Conservation (phyloP, 2,113 vertebrate genomes). For the Lates calcarifer region DNA sequence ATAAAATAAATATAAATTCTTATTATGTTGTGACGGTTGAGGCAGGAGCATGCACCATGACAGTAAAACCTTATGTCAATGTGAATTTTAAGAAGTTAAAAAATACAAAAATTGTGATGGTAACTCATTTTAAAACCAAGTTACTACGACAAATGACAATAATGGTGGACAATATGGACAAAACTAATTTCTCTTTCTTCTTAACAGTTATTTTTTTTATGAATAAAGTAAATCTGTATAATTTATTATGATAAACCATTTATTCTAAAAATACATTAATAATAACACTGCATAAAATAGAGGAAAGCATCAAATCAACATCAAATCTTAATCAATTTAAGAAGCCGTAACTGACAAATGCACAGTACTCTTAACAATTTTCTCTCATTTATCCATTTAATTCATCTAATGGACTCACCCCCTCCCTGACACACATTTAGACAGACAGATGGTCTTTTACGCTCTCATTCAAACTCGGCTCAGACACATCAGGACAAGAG, state of each 20-base stretch:
- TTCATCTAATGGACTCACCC: slow-evolving; percentile 17
- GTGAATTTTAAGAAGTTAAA: not conserved
- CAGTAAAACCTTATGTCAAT: too few species aligned
- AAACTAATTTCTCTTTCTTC: too few species aligned
- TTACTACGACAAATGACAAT: too few species aligned
- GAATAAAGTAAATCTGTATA: too few species aligned
- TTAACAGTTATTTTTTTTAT: too few species aligned
- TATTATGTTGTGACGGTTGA: too few species aligned
- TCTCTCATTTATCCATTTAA: not conserved
- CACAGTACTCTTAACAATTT: not conserved
- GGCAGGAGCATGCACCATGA: too few species aligned
- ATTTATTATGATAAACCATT: not conserved
- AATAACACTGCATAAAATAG: not conserved
- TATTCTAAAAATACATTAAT: not conserved
- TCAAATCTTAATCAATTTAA: too few species aligned
- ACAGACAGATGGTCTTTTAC: slow-evolving; percentile 60
- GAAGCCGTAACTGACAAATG: not conserved
- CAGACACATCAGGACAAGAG: slow-evolving; percentile 1
- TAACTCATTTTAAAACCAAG: not conserved
- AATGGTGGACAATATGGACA: too few species aligned
- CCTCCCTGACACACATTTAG: slow-evolving; percentile 6
- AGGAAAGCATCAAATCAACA: not conserved
- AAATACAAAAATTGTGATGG: not conserved
- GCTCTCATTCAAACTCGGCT: slow-evolving; percentile 41
- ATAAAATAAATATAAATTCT: too few species aligned